Evolutionary conservation across 2,113 vertebrate species (phyloP), one percentile per base, ranked within the genome.

Genomic region (Hydrochoerus hydrochaeris): DNA sequence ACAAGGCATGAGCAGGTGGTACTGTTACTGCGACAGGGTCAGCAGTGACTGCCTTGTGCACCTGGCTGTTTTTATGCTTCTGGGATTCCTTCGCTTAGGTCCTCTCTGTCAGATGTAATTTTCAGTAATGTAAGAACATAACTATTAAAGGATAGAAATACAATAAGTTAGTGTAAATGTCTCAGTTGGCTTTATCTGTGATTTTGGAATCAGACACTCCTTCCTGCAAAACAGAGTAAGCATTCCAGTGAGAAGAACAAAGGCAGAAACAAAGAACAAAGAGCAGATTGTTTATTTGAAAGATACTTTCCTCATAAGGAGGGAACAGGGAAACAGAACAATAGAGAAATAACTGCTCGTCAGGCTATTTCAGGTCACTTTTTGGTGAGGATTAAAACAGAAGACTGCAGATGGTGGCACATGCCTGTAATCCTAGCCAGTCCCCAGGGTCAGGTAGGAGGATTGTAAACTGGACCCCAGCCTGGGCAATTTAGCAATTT

Each of bases 41-140:
- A 62, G 71, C 62, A 81, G 14, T 17, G 24, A 22, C 44, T 38
- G 20, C 57, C 57, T 75, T n/a, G 24, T 73, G 28, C 44, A 30
- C 38, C 26, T 44, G 28, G 19, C 46, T 81, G 17, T 35, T 86
- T 67, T 77, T 52, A 52, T 73, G 58, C 73, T 94, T 94, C 65
- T 82, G 78, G 35, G 16, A 82, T 83, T 75, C 54, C 65, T 84
- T 41, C 71, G 73, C 69, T 93, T 65, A 85, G 65, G 30, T 16
- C n/a, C 16, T 62, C 52, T 52, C 85, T 85, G 44, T 54, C 80
- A 65, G 93, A 95, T 71, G 41, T 62, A 52, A 46, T 81, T 90
- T 87, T 88, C 62, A 60, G 46, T 49, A 94, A 80, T 35, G 84
- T 94, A 85, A 89, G 90, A 84, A 83, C 54, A 57, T n/a, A 63